Base-by-base conservation (phyloP, 92 coral and sea anemone genomes). In the Zoanthus sociatus region DNA sequence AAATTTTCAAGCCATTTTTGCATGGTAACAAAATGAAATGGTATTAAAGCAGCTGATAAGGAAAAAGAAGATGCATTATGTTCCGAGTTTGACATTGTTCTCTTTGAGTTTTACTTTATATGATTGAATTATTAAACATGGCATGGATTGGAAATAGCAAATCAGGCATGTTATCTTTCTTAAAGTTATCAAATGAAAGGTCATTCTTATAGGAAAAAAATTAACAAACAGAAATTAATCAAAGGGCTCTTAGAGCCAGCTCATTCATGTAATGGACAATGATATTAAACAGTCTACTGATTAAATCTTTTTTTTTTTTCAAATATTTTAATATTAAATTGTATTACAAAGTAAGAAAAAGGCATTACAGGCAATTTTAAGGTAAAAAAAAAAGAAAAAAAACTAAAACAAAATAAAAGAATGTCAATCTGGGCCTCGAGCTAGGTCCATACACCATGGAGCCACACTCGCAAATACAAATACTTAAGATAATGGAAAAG, bases 31-130 rank as follows among this genome's bases (percentile, higher is more conserved):
- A 13, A 71, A 71, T 71, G 50, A 71, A 71, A 71, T 71, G 76
- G 76, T 71, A 71, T 64, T 64, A 64, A 64, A 71, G 42, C 76
- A 71, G 76, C 76, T 71, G 76, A 71, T 71, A 71, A 71, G 76
- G 76, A 71, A 71, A 71, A 71, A 71, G 76, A 10, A 71, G 76
- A 71, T 71, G 76, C 76, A 71, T 47, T 12, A 71, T 71, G 13
- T 71, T 71, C 51, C 42, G 76, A 71, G 76, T 71, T 71, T 71
- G 48, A 71, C 76, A 10, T 71, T 71, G 48, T 71, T 31, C 18
- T 71, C 13, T 71, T 31, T 71, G 76, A 71, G 26, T n/a, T 18
- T 26, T 67, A n/a, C 31, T 21, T 7, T 67, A 18, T 67, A 18
- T 67, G 73, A 42, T 32, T 71, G 76, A 71, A 37, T 71, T 71